These are phyloP conservation scores for Aegypius monachus DNA, from an alignment of 2,113 vertebrate species.

Conservation along the genomic window DNA sequence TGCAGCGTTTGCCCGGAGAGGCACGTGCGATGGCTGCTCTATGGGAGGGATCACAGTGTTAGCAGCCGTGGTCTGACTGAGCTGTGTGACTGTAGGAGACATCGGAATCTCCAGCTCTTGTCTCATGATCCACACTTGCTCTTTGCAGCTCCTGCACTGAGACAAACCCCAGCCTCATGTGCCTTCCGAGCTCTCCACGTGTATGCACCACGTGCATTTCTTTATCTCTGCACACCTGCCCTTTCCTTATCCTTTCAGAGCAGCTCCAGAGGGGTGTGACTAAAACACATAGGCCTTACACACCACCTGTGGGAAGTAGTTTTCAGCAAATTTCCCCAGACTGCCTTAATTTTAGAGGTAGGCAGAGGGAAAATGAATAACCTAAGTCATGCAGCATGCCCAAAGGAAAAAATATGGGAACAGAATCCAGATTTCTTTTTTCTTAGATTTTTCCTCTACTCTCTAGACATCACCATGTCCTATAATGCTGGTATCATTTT, in stretches of 20 bases:
- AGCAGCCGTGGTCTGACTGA: background rate
- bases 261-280: background rate
- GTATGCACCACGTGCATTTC: background rate
- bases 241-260: background rate
- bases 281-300: background rate
- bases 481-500: background rate
- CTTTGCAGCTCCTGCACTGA: background rate
- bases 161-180: background rate
- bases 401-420: background rate
- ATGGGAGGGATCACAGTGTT: background rate
- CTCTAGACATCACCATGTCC: background rate
- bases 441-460: background rate
- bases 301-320: constrained; percentile 9
- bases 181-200: background rate
- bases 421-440: background rate
- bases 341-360: constrained; percentile 14
- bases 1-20: background rate
- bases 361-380: background rate
- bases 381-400: background rate
- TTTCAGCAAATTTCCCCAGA: background rate
- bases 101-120: background rate
- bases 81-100: background rate
- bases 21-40: background rate
- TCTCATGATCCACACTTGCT: background rate
- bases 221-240: rapidly evolving